Evolutionary conservation across 2,888 invertebrate genomes (phyloP).

Genomic region (Encarsia formosa): DNA sequence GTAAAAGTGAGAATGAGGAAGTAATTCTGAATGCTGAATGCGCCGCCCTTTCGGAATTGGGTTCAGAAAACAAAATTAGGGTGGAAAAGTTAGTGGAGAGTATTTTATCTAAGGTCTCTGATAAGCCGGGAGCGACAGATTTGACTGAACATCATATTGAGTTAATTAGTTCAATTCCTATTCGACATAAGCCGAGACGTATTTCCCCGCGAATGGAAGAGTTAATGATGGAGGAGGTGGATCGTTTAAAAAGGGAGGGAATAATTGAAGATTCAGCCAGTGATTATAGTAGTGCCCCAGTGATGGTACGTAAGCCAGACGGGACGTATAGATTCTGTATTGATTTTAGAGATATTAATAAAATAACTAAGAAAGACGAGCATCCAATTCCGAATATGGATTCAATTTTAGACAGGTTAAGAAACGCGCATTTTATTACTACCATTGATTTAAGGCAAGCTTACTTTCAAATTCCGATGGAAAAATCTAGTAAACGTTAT

Average conservation of each 20-base stretch:
- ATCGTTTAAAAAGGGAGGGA: not conserved
- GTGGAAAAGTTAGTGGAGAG: no score
- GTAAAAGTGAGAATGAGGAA: no score
- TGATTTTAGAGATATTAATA: not conserved
- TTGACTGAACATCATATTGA: no score
- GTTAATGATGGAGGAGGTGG: not conserved
- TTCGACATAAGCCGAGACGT: no score
- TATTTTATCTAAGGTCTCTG: no score
- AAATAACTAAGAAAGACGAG: not conserved
- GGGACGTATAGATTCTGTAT: not conserved
- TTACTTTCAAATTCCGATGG: not conserved
- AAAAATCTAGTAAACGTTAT: not conserved
- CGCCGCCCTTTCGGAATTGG: no score
- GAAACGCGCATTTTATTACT: not conserved
- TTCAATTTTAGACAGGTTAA: not conserved
- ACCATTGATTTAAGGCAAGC: not conserved
- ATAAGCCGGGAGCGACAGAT: no score
- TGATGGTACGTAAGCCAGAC: not conserved
- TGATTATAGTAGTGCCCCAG: not conserved
- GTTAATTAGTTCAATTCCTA: no score
- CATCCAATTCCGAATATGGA: slow-evolving; percentile 1
- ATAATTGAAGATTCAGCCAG: not conserved
- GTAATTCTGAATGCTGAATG: no score
- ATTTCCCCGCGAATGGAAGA: not conserved
- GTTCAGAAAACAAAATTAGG: no score